Conservation (phyloP, 2,113 vertebrate species). For the Chlamydotis undulata region DNA sequence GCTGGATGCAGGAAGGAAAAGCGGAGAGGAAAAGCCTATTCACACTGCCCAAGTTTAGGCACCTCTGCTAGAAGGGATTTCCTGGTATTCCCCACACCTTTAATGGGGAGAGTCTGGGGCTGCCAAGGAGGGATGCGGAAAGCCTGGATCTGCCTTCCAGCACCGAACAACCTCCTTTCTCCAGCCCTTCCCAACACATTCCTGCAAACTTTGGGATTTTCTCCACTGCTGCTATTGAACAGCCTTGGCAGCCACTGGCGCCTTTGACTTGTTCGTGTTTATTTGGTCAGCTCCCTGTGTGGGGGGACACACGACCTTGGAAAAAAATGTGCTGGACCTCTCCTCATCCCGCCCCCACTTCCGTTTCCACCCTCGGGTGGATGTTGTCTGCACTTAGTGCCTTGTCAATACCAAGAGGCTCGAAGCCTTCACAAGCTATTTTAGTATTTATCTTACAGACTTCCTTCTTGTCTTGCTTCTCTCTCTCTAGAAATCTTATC, state of each 20-base stretch:
- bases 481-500: not conserved
- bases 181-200: not conserved
- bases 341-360: not conserved
- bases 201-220: not conserved
- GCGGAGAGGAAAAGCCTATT: not conserved
- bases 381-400: constrained; percentile 5
- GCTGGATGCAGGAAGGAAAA: not conserved
- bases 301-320: not conserved
- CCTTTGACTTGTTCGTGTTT: not conserved
- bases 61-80: not conserved
- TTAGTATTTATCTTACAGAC: constrained; percentile 34
- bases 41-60: not conserved
- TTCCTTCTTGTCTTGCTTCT: constrained; percentile 27
- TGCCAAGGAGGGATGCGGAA: not conserved
- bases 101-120: not conserved
- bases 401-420: not conserved
- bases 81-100: not conserved
- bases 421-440: not conserved
- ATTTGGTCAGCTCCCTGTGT: not conserved
- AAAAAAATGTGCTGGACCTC: not conserved
- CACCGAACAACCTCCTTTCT: not conserved
- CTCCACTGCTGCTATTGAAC: not conserved
- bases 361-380: not conserved
- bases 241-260: not conserved
- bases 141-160: not conserved